phyloP scores from a whole-genome alignment of 2,888 invertebrate genomes.

The Diabrotica balteata region DNA sequence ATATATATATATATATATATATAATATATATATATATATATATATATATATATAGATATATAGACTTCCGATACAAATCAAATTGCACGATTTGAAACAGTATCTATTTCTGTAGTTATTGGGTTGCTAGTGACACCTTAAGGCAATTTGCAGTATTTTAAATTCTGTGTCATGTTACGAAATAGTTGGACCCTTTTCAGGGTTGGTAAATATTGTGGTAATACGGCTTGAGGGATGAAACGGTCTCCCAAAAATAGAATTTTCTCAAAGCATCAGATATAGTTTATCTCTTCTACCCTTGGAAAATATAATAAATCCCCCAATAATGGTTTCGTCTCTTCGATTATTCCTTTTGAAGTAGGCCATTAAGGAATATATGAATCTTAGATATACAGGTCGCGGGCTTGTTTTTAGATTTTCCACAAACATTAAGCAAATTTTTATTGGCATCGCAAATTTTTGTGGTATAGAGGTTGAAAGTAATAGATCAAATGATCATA shows the following conservation, averaged over 20 bases:
- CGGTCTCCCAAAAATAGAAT: conserved; percentile 45
- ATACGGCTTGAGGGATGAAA: conserved; percentile 43
- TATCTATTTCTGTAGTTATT: no score
- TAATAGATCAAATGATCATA: no score
- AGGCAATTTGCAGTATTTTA: conserved; percentile 36
- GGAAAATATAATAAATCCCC: conserved; percentile 47
- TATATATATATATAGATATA: no score
- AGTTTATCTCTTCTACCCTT: conserved; percentile 45
- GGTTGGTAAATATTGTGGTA: conserved; percentile 46
- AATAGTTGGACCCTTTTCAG: conserved; percentile 43
- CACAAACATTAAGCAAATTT: no score
- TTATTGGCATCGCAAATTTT: no score
- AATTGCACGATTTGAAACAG: no score
- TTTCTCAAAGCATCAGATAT: conserved; percentile 39
- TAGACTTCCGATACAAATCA: no score
- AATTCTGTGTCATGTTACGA: conserved; percentile 39
- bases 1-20: no score
- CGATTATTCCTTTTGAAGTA: conserved; percentile 40
- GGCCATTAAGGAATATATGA: conserved; percentile 25
- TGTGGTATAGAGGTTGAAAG: no score
- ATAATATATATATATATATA: no score
- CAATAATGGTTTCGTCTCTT: conserved; percentile 42
- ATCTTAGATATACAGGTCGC: conserved; percentile 5
- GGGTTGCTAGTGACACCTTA: no score
- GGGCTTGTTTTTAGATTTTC: no score